Evolutionary conservation across 1,140 invertebrate species (phyloP).

Genomic region (Drosophila funebris): DNA sequence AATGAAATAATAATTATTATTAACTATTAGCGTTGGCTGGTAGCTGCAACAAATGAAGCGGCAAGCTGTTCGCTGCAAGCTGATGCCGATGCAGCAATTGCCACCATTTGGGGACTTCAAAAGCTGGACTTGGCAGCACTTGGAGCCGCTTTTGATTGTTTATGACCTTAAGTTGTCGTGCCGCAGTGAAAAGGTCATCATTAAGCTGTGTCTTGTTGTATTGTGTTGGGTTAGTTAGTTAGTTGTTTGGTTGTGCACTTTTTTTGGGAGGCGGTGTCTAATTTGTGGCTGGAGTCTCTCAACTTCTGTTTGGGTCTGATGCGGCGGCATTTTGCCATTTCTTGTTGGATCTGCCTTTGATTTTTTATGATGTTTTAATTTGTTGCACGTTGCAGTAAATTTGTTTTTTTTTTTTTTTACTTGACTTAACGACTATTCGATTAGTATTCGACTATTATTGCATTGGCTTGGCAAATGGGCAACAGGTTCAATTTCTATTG

Average conservation of each 20-base stretch:
- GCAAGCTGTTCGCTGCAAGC: not conserved
- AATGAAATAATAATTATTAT: slow-evolving; percentile 83
- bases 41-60: slow-evolving; percentile 28
- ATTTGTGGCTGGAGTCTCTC: slow-evolving; percentile 60
- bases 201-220: slow-evolving; percentile 55
- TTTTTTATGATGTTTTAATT: slow-evolving; percentile 83
- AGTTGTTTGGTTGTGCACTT: slow-evolving; percentile 8
- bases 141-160: slow-evolving; percentile 65
- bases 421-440: slow-evolving; percentile 56
- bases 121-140: slow-evolving; percentile 12
- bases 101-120: slow-evolving; percentile 50
- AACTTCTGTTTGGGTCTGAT: slow-evolving; percentile 67
- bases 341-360: slow-evolving; percentile 60
- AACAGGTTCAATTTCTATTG: slow-evolving; percentile 43
- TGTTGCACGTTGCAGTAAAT: slow-evolving; percentile 77
- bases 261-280: slow-evolving; percentile 65
- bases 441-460: slow-evolving; percentile 26
- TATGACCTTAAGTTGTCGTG: slow-evolving; percentile 81
- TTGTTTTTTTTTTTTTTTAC: slow-evolving; percentile 19
- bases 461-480: slow-evolving; percentile 6
- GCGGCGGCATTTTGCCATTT: slow-evolving; percentile 51
- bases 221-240: slow-evolving; percentile 39
- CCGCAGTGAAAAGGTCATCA: slow-evolving; percentile 80
- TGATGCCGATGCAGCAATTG: slow-evolving; percentile 51
- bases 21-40: slow-evolving; percentile 77